Evolutionary conservation across 2,888 invertebrate species (phyloP).

Genomic region (Leucania comma): DNA sequence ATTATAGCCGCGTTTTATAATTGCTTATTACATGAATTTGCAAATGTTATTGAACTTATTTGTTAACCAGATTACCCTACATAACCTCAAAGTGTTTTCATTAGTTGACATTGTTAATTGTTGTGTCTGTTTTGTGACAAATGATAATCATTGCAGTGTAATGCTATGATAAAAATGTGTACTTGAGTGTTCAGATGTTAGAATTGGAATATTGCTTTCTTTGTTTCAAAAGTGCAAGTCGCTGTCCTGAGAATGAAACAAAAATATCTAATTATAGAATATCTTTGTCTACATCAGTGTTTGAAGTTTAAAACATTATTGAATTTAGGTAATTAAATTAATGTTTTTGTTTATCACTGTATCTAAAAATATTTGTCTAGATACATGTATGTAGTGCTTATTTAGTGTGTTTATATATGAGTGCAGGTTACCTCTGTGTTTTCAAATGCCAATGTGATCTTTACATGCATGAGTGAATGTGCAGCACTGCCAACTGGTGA

Average conservation of each 20-base stretch:
- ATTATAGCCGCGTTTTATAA: conserved; percentile 23
- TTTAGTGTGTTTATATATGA: conserved; percentile 37
- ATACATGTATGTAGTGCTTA: conserved; percentile 5
- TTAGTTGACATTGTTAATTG: conserved; percentile 64
- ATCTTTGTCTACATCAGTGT: conserved; percentile 73
- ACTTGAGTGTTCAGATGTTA: conserved; percentile 34
- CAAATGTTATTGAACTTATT: conserved; percentile 68
- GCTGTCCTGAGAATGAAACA: conserved; percentile 72
- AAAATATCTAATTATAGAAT: conserved; percentile 82
- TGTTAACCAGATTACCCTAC: conserved; percentile 65
- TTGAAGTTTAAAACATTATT: conserved; percentile 34
- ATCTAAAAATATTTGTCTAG: conserved; percentile 45
- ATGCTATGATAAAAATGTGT: conserved; percentile 28
- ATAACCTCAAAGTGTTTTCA: conserved; percentile 77
- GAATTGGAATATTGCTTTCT: conserved; percentile 68
- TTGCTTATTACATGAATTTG: conserved; percentile 54
- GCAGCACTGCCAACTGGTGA: conserved; percentile 42
- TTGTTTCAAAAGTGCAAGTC: conserved; percentile 88
- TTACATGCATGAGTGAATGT: conserved; percentile 37
- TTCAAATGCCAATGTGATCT: conserved; percentile 55
- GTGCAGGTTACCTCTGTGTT: conserved; percentile 36
- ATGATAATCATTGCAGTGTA: conserved; percentile 28
- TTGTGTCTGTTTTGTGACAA: conserved; percentile 51
- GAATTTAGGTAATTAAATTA: conserved; percentile 37
- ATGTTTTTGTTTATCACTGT: conserved; percentile 32